These are phyloP conservation scores for Cephus rjabovi DNA, from an alignment of 2,888 invertebrate genomes.

Conservation along the genomic window DNA sequence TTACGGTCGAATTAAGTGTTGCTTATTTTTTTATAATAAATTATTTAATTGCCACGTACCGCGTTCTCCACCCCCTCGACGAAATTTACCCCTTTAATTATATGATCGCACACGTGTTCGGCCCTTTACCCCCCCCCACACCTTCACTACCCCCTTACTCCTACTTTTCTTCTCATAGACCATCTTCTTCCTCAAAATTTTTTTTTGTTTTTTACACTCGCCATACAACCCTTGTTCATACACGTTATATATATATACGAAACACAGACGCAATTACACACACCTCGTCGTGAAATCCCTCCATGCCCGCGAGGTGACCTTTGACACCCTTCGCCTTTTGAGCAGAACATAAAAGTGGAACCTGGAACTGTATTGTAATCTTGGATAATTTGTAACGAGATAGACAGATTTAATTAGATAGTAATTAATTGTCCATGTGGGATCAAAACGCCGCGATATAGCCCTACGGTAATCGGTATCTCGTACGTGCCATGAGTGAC, in stretches of 20 bases:
- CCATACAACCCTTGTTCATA: neutral
- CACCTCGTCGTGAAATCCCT: neutral
- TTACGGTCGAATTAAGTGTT: constrained; percentile 16
- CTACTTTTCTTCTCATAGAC: neutral
- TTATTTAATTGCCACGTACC: neutral
- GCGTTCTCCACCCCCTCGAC: neutral
- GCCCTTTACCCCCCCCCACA: neutral
- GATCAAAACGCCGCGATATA: constrained; percentile 8
- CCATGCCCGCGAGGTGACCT: neutral
- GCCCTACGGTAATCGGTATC: neutral
- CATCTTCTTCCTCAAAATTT: neutral
- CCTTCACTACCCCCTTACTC: neutral
- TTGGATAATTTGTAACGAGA: constrained; percentile 36
- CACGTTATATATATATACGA: too few species aligned
- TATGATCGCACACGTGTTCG: neutral
- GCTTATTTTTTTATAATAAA: constrained; percentile 10
- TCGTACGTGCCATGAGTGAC: neutral
- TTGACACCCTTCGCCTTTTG: neutral
- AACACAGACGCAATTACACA: neutral
- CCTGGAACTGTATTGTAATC: constrained; percentile 35
- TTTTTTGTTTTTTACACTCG: neutral
- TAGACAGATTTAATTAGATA: constrained; percentile 44
- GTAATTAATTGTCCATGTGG: constrained; percentile 41
- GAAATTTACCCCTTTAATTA: neutral
- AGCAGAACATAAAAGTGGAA: constrained; percentile 24